Evolutionary conservation across 2,888 invertebrate genomes (phyloP).

Genomic region (Eubasilissa splendida): DNA sequence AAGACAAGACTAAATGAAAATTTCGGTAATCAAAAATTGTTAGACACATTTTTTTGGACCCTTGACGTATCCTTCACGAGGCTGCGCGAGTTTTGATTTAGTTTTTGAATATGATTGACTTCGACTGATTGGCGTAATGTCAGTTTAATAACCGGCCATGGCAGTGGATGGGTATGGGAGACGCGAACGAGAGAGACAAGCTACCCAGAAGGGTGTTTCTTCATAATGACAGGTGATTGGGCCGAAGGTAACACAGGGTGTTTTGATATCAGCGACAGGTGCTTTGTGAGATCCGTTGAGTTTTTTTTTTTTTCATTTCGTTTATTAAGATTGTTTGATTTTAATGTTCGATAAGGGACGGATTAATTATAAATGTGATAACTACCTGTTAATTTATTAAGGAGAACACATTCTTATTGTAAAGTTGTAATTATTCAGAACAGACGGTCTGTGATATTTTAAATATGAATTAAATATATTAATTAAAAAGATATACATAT

Average conservation of each 20-base stretch:
- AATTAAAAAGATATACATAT: too few relatives aligned
- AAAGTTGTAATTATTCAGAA: too few relatives aligned
- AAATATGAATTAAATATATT: too few relatives aligned
- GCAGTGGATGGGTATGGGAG: slow-evolving; percentile 19
- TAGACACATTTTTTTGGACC: slow-evolving; percentile 5
- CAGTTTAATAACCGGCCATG: slow-evolving; percentile 52
- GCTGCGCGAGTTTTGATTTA: slow-evolving; percentile 27
- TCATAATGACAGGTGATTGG: slow-evolving; percentile 35
- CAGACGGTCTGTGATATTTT: too few relatives aligned
- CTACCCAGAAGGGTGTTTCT: slow-evolving; percentile 24
- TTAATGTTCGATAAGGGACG: not conserved
- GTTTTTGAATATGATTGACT: slow-evolving; percentile 46
- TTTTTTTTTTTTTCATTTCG: not conserved
- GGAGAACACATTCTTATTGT: too few relatives aligned
- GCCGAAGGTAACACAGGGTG: slow-evolving; percentile 17
- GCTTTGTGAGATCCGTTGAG: not conserved
- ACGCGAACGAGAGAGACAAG: slow-evolving; percentile 15
- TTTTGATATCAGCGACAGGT: slow-evolving; percentile 13
- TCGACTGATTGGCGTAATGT: slow-evolving; percentile 52
- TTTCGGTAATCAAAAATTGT: not conserved
- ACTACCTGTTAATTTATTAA: not conserved
- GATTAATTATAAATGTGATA: slow-evolving; percentile 2
- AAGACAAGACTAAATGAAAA: not conserved
- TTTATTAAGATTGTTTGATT: too few relatives aligned
- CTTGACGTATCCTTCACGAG: not conserved